A percentile compares a stretch with the other conserved stretches of the same genome.
Conservation (phyloP, 2,888 invertebrate species). For the Drosophila mulleri region DNA sequence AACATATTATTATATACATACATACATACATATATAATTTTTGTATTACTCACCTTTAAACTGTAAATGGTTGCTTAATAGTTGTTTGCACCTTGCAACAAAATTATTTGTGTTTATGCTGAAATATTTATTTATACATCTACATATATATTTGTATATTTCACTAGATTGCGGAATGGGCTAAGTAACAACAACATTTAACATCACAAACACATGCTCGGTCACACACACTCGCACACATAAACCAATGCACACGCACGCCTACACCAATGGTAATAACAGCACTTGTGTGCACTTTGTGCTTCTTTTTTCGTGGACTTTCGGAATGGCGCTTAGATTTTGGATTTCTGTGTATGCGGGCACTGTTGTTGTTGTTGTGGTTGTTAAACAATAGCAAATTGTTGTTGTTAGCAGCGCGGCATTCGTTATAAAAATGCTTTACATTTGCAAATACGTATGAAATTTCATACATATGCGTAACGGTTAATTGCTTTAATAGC, state of each 20-base stretch:
- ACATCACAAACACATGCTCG: constrained; percentile 64
- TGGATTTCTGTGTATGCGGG: constrained; percentile 16
- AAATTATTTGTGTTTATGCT: constrained; percentile 41
- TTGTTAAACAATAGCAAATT: constrained; percentile 38
- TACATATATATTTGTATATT: constrained; percentile 2
- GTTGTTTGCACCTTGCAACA: constrained; percentile 26
- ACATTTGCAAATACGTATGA: constrained; percentile 22
- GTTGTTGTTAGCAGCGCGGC: constrained; percentile 26
- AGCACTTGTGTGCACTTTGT: constrained; percentile 55
- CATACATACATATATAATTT: neutral
- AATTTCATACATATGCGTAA: constrained; percentile 12
- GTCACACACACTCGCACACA: constrained; percentile 36
- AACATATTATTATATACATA: constrained; percentile 15
- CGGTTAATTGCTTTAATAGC: constrained; percentile 31
- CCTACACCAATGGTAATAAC: constrained; percentile 44
- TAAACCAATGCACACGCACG: constrained; percentile 31
- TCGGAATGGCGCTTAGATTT: constrained; percentile 48
- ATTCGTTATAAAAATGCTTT: constrained; percentile 21
- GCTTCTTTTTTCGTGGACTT: constrained; percentile 36
- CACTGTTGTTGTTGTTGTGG: constrained; percentile 26
- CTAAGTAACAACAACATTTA: constrained; percentile 53
- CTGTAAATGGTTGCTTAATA: constrained; percentile 35
- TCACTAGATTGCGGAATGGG: constrained; percentile 49
- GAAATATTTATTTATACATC: constrained; percentile 25
- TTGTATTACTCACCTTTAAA: constrained; percentile 59